These are phyloP conservation scores for Semnornis frantzii DNA, from an alignment of 2,113 vertebrate genomes.

Conservation along the genomic window DNA sequence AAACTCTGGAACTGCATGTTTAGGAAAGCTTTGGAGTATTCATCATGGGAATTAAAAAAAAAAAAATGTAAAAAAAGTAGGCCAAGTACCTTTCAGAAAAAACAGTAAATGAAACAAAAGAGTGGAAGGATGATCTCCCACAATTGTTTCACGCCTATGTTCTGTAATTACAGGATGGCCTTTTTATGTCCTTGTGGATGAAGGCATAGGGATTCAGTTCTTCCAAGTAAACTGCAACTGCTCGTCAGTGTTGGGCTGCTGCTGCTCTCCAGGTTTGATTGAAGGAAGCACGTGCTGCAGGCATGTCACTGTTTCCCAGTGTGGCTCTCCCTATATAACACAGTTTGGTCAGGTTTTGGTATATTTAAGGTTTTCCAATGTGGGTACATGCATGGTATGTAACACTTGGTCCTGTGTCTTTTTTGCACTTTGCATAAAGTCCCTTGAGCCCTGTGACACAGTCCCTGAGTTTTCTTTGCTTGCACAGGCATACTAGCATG, in stretches of 20 bases:
- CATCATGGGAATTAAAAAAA: not conserved
- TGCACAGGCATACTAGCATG: not conserved
- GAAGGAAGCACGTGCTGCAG: not conserved
- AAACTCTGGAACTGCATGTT: not conserved
- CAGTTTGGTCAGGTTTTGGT: not conserved
- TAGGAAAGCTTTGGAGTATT: not conserved
- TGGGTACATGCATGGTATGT: no score
- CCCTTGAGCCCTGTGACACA: not conserved
- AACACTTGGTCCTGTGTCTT: not conserved
- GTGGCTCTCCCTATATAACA: not conserved
- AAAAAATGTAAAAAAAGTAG: not conserved
- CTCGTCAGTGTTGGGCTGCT: not conserved
- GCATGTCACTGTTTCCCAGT: not conserved
- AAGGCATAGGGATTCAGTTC: not conserved
- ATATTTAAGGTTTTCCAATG: not conserved
- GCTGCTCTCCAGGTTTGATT: not conserved
- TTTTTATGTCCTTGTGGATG: not conserved
- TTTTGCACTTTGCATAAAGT: not conserved
- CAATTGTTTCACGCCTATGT: not conserved
- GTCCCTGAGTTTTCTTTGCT: not conserved
- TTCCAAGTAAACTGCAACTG: not conserved
- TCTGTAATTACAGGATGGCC: not conserved
- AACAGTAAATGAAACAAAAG: not conserved
- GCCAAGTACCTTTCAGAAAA: not conserved
- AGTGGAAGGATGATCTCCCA: not conserved